Base-by-base conservation (phyloP, 2,797 vertebrate species). In the Lepidocolaptes lacrymiger region DNA sequence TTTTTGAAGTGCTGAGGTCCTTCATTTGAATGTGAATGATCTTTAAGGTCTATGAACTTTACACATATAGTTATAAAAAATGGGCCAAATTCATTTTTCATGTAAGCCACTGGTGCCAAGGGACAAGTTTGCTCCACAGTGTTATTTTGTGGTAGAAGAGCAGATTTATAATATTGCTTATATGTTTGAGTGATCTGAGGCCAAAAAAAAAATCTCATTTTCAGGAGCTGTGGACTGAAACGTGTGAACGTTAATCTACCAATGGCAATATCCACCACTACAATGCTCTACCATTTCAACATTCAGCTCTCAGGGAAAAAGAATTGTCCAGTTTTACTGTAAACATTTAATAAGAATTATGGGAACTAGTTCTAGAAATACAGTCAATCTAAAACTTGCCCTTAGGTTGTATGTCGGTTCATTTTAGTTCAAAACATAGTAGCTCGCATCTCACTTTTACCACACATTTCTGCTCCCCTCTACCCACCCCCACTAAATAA, bases 191-290 rank as follows among this genome's bases (percentile, higher is more conserved):
- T 73, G 89, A 88, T 93, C 75, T 91, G 89, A 94, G 75, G 77
- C 83, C 77, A 85, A 85, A 61, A 69, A 56, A 58, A 80, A 52
- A 55, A 63, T 85, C 95, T 95, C 49, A 94, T 97, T 97, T 97
- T 96, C 92, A 73, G 86, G 72, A 87, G 83, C 95, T 96, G 63
- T 95, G 93, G 89, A 90, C 91, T 91, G 91, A 97, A 92, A 96
- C 41, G 3, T 1, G 0, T 72, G 55, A 90, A 87, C 2, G 15
- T 88, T 86, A 93, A 96, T 91, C 94, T 82, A 69, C 51, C 59
- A 74, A 26, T 58, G 78, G 81, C 80, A 78, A 88, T 56, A 86
- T 80, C 89, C 59, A 49, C 72, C 37, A 72, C 44, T 58, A 81
- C 32, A 75, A 15, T 32, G 49, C 51, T 64, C 64, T 41, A 67